These are phyloP conservation scores for Anaspis maculata DNA, from an alignment of 2,888 invertebrate species.

Conservation along the genomic window DNA sequence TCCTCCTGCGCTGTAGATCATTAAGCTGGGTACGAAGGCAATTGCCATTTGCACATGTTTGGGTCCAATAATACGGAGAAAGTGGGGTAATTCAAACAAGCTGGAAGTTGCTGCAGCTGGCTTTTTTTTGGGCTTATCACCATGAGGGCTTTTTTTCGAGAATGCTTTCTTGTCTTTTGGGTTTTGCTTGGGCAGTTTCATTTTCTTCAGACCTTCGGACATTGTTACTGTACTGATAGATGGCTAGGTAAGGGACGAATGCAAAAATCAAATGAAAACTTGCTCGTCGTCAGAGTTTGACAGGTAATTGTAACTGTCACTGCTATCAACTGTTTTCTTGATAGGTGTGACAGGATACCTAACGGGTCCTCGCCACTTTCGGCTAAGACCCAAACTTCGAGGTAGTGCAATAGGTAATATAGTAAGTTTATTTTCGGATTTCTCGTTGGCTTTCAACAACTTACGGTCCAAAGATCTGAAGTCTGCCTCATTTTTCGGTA, in stretches of 20 bases:
- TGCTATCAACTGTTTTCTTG: constrained; percentile 35
- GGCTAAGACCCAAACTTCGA: constrained; percentile 50
- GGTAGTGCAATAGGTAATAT: constrained; percentile 45
- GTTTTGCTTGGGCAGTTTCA: no score
- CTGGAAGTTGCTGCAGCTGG: not conserved
- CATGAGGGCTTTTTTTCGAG: not conserved
- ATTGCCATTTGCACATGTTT: constrained; percentile 16
- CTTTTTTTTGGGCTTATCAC: constrained; percentile 1
- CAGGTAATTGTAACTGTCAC: constrained; percentile 43
- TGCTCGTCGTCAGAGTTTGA: constrained; percentile 53
- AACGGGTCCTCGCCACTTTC: constrained; percentile 56
- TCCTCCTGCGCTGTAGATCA: constrained; percentile 14
- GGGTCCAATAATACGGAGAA: constrained; percentile 12
- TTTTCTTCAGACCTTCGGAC: no score
- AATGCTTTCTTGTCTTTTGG: not conserved
- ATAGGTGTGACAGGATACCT: constrained; percentile 58
- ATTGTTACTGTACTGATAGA: no score
- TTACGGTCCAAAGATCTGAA: constrained; percentile 25
- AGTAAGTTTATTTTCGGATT: constrained; percentile 9
- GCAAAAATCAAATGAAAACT: constrained; percentile 49
- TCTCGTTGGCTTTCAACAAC: constrained; percentile 5
- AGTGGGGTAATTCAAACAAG: constrained; percentile 7
- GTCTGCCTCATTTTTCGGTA: constrained; percentile 28
- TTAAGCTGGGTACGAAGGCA: constrained; percentile 15
- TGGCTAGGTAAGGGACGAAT: no score